Evolutionary conservation across 2,113 vertebrate species (phyloP).

Genomic region (Ciconia maguari): DNA sequence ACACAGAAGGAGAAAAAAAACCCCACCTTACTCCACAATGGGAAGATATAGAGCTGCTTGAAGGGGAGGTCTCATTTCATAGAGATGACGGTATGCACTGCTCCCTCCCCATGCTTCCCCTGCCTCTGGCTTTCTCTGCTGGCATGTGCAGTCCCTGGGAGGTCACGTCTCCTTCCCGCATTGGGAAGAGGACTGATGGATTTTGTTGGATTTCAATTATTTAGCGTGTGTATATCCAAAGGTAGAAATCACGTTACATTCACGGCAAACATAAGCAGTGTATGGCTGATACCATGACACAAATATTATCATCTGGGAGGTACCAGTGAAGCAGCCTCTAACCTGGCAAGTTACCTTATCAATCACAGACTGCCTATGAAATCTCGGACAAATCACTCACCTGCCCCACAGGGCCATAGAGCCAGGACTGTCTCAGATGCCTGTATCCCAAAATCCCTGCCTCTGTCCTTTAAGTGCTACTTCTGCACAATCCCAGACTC

Average conservation of each 20-base stretch:
- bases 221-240: not conserved
- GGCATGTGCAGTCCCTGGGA: fast-evolving
- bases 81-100: fast-evolving
- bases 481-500: not conserved
- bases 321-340: not conserved
- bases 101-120: not conserved
- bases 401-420: not conserved
- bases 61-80: not conserved
- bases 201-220: not conserved
- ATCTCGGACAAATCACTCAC: not conserved
- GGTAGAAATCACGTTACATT: not conserved
- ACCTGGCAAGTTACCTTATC: not conserved
- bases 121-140: not conserved
- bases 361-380: not conserved
- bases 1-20: not conserved
- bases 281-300: not conserved
- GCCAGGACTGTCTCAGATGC: not conserved
- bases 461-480: not conserved
- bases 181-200: not conserved
- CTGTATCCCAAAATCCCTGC: not conserved
- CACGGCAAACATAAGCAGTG: not conserved
- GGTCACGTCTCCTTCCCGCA: not conserved
- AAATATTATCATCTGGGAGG: not conserved
- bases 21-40: not conserved
- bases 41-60: not conserved